Percentiles rank a stretch among this genome's conserved stretches.
Conservation (phyloP, 2,797 vertebrate species). For the Yasuhikotakia modesta region DNA sequence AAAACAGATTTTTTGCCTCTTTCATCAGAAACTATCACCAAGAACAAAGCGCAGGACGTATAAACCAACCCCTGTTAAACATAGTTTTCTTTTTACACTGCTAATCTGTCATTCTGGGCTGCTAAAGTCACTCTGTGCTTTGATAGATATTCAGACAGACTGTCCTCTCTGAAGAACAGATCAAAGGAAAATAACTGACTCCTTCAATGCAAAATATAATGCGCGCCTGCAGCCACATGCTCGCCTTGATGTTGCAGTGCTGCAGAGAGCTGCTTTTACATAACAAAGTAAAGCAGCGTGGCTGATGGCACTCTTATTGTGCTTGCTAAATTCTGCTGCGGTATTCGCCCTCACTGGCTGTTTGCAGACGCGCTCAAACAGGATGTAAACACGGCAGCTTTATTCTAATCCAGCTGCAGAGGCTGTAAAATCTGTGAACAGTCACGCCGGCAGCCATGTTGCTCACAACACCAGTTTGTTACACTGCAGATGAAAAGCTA, state of each 20-base stretch:
- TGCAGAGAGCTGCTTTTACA: conserved; percentile 71
- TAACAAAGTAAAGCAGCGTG: conserved; percentile 75
- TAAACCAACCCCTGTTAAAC: conserved; percentile 64
- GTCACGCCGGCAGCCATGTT: conserved; percentile 67
- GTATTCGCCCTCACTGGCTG: conserved; percentile 61
- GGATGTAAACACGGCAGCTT: conserved; percentile 79
- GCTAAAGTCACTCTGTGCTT: conserved; percentile 71
- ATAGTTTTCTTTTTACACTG: conserved; percentile 55
- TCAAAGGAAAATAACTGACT: conserved; percentile 79
- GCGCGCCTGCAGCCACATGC: conserved; percentile 75
- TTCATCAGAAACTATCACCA: conserved; percentile 62
- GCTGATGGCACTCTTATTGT: conserved; percentile 78
- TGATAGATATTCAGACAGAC: conserved; percentile 79
- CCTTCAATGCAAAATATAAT: conserved; percentile 78
- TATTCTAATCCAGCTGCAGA: conserved; percentile 77
- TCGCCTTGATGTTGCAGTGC: conserved; percentile 76
- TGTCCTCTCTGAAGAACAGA: conserved; percentile 80
- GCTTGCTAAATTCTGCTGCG: conserved; percentile 67
- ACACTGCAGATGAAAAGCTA: conserved; percentile 40
- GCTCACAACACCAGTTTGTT: conserved; percentile 58
- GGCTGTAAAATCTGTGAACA: conserved; percentile 64
- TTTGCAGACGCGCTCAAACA: conserved; percentile 71
- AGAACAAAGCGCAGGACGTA: conserved; percentile 53
- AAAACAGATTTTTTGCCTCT: conserved; percentile 52
- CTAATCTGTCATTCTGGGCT: conserved; percentile 74